Evolutionary conservation across 1,140 invertebrate species (phyloP), one percentile per base, ranked within the genome.

Genomic region (Euborellia annulipes): DNA sequence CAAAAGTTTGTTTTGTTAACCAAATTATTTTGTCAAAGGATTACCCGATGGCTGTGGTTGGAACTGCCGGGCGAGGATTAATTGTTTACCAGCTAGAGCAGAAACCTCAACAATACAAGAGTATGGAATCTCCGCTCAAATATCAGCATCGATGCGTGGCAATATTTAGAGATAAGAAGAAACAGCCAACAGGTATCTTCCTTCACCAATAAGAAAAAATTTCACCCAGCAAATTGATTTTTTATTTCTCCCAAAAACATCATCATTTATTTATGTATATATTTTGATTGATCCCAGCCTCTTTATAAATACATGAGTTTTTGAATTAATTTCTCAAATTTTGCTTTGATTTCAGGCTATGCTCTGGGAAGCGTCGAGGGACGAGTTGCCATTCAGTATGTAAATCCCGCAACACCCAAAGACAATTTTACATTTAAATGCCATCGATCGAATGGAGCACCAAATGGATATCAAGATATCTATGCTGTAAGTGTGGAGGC

Each of bases 351-450:
- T 14, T 69, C 70, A 55, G 90, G 91, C 11, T 97, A 91, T 69
- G 93, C 91, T 1, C 64, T 97, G 22, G 93, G 93, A 41, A 89
- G 85, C 55, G 86, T 92, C 13, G 89, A 93, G 65, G 89, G 89
- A 32, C 74, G 93, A 36, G 92, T 97, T 2, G 93, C 90, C 20
- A 96, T 98, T 57, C 92, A 97, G 57, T 95, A 96, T 61, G 82
- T 96, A 0, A 91, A 86, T 62, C 77, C 91, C 3, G 63, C 74
- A 16, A 95, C 89, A 67, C 86, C 92, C 2, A 98, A 98, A 65
- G 94, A 98, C 56, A 98, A 98, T 65, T 98, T 98, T 62, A 98
- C 95, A 2, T 99, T 99, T 61, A 99, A 98, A 68, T 99, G 95
- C 67, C 95, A 98, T 64, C 73, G 95, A 19, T 88, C 88, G 1